A percentile compares a stretch with the other conserved stretches of the same genome.
Conservation (phyloP, 64 coral and sea anemone species). For the Stichodactyla helianthus region DNA sequence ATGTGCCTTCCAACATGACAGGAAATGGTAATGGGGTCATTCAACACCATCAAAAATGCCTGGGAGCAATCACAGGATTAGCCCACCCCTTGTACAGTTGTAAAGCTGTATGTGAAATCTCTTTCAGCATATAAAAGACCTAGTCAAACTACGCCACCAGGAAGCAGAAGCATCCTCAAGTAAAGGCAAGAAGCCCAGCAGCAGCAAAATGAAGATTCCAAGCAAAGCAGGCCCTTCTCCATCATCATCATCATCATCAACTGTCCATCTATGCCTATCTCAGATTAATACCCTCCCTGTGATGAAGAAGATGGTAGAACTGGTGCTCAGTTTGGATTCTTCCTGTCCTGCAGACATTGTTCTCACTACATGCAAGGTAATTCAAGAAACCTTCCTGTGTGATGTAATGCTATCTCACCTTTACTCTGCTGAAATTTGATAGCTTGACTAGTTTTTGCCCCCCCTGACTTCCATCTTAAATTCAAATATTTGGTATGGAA, state of each 20-base stretch:
- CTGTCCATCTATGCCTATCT: slow-evolving; percentile 23
- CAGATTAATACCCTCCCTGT: slow-evolving; percentile 66
- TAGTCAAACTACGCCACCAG: slow-evolving; percentile 72
- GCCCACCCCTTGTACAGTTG: too few relatives aligned
- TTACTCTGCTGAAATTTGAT: too few relatives aligned
- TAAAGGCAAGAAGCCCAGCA: slow-evolving; percentile 30
- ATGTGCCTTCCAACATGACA: too few relatives aligned
- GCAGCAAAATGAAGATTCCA: slow-evolving; percentile 16
- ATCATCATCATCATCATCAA: neutral
- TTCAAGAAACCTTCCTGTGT: too few relatives aligned
- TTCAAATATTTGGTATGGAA: too few relatives aligned
- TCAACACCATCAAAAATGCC: too few relatives aligned
- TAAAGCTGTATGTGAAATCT: neutral
- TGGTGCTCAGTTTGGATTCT: slow-evolving; percentile 75
- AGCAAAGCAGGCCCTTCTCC: neutral
- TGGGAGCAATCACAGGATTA: too few relatives aligned
- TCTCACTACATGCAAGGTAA: slow-evolving; percentile 86
- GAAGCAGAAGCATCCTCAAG: slow-evolving; percentile 44
- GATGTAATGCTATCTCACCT: too few relatives aligned
- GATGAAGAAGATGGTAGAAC: slow-evolving; percentile 73
- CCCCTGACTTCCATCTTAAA: too few relatives aligned
- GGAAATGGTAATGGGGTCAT: too few relatives aligned
- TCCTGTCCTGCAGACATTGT: slow-evolving; percentile 76
- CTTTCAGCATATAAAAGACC: slow-evolving; percentile 85
- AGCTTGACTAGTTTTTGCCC: too few relatives aligned